Conservation (phyloP, 2,888 invertebrate genomes). For the Xanthia icteritia region DNA sequence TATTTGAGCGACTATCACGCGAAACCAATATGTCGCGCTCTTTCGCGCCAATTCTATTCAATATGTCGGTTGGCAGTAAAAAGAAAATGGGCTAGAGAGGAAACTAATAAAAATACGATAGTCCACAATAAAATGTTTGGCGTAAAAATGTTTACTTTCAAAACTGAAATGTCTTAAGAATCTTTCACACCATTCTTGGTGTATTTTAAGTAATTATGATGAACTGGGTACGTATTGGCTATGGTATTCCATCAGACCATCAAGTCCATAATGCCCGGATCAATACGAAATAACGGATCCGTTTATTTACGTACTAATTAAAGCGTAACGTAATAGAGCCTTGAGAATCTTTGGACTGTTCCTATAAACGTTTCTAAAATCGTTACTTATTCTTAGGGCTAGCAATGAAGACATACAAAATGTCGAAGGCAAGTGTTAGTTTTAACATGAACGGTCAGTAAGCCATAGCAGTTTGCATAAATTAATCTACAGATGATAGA, state of each 20-base stretch:
- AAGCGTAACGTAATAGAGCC: not conserved
- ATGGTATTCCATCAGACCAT: not conserved
- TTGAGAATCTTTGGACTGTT: not conserved
- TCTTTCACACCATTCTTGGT: conserved; percentile 1
- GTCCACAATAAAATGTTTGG: conserved; percentile 73
- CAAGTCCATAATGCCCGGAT: not conserved
- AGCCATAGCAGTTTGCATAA: not conserved
- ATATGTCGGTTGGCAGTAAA: conserved; percentile 83
- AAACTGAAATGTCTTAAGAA: conserved; percentile 60
- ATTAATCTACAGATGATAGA: not conserved
- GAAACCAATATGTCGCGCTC: conserved; percentile 69
- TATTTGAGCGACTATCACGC: conserved; percentile 31
- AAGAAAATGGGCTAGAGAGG: conserved; percentile 80
- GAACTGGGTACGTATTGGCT: not conserved
- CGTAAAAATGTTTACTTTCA: conserved; percentile 68
- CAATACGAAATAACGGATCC: not conserved
- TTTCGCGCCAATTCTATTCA: conserved; percentile 84
- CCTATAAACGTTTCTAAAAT: not conserved
- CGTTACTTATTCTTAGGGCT: not conserved
- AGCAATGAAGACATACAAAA: not conserved
- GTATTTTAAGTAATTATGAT: not conserved
- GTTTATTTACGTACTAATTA: not conserved
- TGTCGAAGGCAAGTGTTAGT: not conserved
- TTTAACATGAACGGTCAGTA: no score
- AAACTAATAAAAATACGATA: conserved; percentile 81